Evolutionary conservation across 1,140 invertebrate genomes (phyloP), one percentile per base, ranked within the genome.

Genomic region (Agrypnia vestita): DNA sequence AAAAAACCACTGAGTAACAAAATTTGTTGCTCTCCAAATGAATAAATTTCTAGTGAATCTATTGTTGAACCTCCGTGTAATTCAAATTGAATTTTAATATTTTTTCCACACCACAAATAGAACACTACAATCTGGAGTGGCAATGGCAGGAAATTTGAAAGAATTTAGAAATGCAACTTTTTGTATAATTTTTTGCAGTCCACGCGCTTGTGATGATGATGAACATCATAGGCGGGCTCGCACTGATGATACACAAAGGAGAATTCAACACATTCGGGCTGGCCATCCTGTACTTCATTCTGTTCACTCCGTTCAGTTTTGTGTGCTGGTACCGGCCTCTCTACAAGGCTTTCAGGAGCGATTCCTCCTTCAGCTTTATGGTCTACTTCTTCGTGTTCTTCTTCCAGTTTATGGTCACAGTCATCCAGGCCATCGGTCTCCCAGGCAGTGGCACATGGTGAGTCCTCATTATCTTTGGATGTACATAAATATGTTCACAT

Each of bases 311-410:
- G 21, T 96, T 98, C 87, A 98, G 98, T 55, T 99, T 99, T 87
- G 87, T 99, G 7, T 99, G 98, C 88, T 99, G 99, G 99, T 93
- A 93, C 85, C 89, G 92, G 79, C 92, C 92, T 9, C 91, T 93
- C 72, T 93, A 93, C 85, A 93, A 93, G 88, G 93, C 92, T 47
- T 95, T 91, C 89, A 94, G 97, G 83, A 96, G 94, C 85, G 98
- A 99, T 90, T 99, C 97, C 85, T 99, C 98, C 1, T 98, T 99
- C 91, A 99, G 99, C 89, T 99, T 99, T 87, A 99, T 99, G 96
- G 96, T 99, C 35, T 99, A 99, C 91, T 99, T 99, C 92, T 98
- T 99, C 86, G 95, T 99, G 82, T 99, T 99, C 89, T 98, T 99
- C 90, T 97, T 98, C 90, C 98, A 99, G 94, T 95, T 97, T 84